Evolutionary conservation across 2,113 vertebrate species (phyloP), one percentile per base, ranked within the genome.

Genomic region (Euleptes europaea): DNA sequence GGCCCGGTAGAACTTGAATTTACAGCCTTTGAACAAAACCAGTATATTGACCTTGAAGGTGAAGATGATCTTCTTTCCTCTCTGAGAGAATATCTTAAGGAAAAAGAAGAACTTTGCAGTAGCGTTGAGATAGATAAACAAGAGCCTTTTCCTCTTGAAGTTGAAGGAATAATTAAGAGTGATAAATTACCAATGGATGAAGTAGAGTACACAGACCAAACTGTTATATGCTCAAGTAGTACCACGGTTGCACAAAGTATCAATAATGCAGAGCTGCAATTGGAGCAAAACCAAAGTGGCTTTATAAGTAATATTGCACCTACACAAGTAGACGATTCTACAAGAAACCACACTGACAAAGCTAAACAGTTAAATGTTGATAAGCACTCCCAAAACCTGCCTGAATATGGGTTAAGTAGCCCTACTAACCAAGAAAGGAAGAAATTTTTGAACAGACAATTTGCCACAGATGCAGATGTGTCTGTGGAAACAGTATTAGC

Each of bases 31-130:
- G 96, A 96, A 95, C 97, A 97, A 94, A 96, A 92, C 94, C 95
- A 96, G 4, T 96, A 95, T 94, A 95, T 93, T 91, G 96, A 99
- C 94, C 96, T 93, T 95, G 95, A 94, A 97, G 95, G 91, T 95
- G 97, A 97, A 96, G 97, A 98, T 85, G 98, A 99, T 93, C 96
- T 99, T 90, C 97, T 99, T 95, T 97, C 97, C 76, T 98, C 97
- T 82, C 96, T 99, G 92, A 97, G 97, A 95, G 97, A 98, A 93
- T 98, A 98, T 95, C 96, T 98, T 96, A 97, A 96, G 86, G 96
- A 97, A 90, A 97, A 97, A 95, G 97, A 95, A 95, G 96, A 96
- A 94, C 94, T 90, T 92, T 91, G 89, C 86, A 91, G 90, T 96
- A 95, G 92, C 90, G 92, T 91, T 91, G 95, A 96, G 95, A 88